These are phyloP conservation scores for Psilopsiagon aymara DNA, from an alignment of 2,113 vertebrate genomes.

Conservation along the genomic window DNA sequence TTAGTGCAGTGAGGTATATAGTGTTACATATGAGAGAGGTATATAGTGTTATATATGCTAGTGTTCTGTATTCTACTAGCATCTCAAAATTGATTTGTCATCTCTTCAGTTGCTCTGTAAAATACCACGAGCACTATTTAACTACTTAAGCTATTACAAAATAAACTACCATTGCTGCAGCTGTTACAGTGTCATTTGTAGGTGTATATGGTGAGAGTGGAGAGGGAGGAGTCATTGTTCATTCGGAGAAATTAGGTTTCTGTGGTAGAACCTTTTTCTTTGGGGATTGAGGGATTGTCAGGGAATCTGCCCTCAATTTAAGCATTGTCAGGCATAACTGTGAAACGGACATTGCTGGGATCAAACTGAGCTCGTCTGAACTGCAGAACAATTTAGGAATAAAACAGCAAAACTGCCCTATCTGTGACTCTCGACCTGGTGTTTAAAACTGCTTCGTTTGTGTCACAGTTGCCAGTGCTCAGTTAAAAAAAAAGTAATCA, in stretches of 20 bases:
- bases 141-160: not conserved
- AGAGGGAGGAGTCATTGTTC: not conserved
- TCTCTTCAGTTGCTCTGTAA: not conserved
- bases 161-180: not conserved
- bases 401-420: not conserved
- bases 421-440: not conserved
- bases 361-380: not conserved
- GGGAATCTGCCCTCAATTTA: not conserved
- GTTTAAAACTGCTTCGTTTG: not conserved
- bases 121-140: not conserved
- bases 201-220: not conserved
- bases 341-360: not conserved
- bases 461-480: not conserved
- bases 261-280: not conserved
- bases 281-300: not conserved
- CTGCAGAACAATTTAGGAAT: not conserved
- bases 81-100: not conserved
- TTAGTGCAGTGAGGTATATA: not conserved
- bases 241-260: not conserved
- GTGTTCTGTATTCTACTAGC: not conserved
- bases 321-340: not conserved
- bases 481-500: not conserved
- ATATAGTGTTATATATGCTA: not conserved
- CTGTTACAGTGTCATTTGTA: not conserved
- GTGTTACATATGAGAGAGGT: not conserved